Evolutionary conservation across 2,888 invertebrate species (phyloP).

Genomic region (Ectemnius lituratus): DNA sequence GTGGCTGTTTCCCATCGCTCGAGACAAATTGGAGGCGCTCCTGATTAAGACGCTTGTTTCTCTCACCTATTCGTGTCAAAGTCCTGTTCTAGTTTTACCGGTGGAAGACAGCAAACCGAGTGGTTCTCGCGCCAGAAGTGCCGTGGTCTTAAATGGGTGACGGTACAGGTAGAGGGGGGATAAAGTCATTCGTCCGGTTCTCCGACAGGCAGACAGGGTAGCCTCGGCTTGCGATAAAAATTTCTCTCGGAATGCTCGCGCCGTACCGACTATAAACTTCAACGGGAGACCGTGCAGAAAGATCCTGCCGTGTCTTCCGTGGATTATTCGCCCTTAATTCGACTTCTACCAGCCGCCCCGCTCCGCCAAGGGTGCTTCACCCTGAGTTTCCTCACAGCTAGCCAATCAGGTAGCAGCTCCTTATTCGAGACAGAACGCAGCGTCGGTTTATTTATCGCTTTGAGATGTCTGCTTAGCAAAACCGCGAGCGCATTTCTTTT

Average conservation of each 20-base stretch:
- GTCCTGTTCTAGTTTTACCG: no score
- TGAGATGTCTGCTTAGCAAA: conserved; percentile 33
- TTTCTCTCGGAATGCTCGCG: conserved; percentile 41
- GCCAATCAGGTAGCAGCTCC: no score
- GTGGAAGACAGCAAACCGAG: no score
- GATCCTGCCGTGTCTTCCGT: conserved; percentile 29
- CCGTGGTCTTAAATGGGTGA: no score
- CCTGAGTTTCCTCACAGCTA: not conserved
- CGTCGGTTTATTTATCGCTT: conserved; percentile 56
- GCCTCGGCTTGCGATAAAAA: conserved; percentile 46
- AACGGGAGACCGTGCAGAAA: conserved; percentile 37
- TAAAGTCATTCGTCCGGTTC: not conserved
- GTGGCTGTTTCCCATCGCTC: no score
- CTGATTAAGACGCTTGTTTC: no score
- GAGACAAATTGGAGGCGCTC: no score
- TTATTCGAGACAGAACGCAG: conserved; percentile 40
- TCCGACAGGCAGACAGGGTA: not conserved
- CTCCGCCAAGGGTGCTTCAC: not conserved
- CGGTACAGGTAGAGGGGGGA: no score
- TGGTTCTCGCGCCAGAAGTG: no score
- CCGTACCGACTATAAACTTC: conserved; percentile 50
- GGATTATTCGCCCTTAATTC: conserved; percentile 50
- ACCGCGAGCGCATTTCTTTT: conserved; percentile 39
- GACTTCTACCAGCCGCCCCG: not conserved
- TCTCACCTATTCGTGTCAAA: no score